These are phyloP conservation scores for Xiphorhynchus elegans DNA, from an alignment of 2,113 vertebrate species.

Conservation along the genomic window DNA sequence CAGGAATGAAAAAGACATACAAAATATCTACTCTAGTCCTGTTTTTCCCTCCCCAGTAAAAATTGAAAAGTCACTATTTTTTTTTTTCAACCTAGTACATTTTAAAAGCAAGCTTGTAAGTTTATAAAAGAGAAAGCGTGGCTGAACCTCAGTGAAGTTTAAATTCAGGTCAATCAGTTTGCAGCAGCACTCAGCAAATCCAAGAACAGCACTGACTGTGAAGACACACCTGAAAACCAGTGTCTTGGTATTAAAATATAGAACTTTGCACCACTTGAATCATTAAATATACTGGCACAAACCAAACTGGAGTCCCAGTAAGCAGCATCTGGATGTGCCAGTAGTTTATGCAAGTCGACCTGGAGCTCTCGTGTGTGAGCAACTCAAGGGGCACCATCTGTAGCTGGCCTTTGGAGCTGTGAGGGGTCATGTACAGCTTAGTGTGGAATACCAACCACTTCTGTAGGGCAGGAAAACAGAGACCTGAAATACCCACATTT, in stretches of 20 bases:
- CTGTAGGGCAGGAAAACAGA: neutral
- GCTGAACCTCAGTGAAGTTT: neutral
- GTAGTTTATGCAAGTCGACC: neutral
- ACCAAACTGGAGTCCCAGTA: neutral
- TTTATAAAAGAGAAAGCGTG: neutral
- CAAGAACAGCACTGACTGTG: neutral
- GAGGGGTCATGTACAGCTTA: neutral
- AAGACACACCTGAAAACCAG: neutral
- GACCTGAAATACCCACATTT: neutral
- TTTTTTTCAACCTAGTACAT: neutral
- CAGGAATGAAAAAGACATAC: neutral
- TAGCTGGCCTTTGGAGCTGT: neutral
- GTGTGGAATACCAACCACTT: neutral
- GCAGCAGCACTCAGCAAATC: neutral
- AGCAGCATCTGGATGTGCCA: neutral
- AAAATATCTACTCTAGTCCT: neutral
- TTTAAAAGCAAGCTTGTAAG: neutral
- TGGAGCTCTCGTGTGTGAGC: neutral
- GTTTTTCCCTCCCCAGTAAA: neutral
- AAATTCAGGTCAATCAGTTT: neutral
- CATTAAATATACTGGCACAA: neutral
- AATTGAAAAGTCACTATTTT: neutral
- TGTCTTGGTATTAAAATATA: neutral
- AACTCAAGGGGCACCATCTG: conserved; percentile 39
- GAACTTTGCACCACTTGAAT: neutral